phyloP scores from a whole-genome alignment of 2,113 vertebrate species.

The Empidonax alnorum region DNA sequence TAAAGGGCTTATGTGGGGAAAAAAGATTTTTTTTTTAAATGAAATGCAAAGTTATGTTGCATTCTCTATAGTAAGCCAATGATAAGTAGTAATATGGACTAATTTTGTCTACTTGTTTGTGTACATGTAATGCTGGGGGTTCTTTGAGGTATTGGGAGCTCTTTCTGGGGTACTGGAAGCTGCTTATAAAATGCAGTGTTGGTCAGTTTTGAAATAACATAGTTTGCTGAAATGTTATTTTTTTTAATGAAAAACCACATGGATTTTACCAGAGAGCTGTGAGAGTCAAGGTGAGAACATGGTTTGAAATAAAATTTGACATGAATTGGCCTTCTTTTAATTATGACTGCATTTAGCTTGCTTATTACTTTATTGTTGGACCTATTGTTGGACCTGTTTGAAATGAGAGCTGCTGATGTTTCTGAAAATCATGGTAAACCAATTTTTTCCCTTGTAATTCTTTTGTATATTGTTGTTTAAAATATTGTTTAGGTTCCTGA shows the following conservation, averaged over 20 bases:
- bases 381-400: background rate
- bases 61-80: background rate
- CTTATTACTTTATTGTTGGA: background rate
- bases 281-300: background rate
- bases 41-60: background rate
- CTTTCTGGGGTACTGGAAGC: background rate
- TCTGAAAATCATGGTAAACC: conserved; percentile 16
- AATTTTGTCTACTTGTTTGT: background rate
- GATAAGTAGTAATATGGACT: background rate
- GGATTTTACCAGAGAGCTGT: background rate
- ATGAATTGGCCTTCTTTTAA: background rate
- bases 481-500: background rate
- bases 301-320: background rate
- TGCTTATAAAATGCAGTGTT: background rate
- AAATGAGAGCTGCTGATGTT: background rate
- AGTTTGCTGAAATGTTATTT: background rate
- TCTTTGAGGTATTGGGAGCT: background rate
- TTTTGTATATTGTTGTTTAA: background rate
- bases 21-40: background rate
- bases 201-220: background rate
- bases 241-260: background rate
- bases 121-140: background rate
- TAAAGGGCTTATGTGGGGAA: background rate
- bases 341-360: background rate
- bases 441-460: background rate